Evolutionary conservation across 2,888 invertebrate species (phyloP).

Genomic region (Aricia artaxerxes): DNA sequence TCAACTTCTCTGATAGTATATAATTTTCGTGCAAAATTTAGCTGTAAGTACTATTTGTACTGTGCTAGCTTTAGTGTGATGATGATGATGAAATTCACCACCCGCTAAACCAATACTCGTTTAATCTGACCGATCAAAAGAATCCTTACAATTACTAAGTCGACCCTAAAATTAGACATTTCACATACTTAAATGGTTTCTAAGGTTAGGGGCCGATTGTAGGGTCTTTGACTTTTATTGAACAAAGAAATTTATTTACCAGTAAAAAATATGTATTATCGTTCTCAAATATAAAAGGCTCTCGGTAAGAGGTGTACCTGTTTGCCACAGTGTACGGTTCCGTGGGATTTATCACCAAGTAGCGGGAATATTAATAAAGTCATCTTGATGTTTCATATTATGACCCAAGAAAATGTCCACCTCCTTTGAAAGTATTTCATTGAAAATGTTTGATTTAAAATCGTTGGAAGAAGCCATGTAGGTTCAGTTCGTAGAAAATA

Average conservation of each 20-base stretch:
- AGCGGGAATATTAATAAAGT: too few relatives aligned
- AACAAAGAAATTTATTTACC: neutral
- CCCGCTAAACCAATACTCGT: neutral
- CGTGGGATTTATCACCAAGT: too few relatives aligned
- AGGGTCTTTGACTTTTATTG: conserved; percentile 1
- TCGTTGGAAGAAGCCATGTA: neutral
- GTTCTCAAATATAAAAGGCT: too few relatives aligned
- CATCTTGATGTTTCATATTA: too few relatives aligned
- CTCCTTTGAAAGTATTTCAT: neutral
- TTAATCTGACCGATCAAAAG: conserved; percentile 13
- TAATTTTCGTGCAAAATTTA: too few relatives aligned
- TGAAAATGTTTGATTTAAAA: neutral
- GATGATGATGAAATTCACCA: neutral
- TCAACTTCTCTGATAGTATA: too few relatives aligned
- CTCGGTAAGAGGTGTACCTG: too few relatives aligned
- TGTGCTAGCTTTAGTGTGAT: neutral
- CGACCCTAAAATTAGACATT: conserved; percentile 11
- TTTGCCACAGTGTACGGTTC: too few relatives aligned
- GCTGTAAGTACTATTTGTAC: too few relatives aligned
- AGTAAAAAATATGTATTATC: too few relatives aligned
- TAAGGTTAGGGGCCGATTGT: neutral
- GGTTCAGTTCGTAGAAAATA: neutral
- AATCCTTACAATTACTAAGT: conserved; percentile 2
- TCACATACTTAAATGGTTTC: conserved; percentile 16
- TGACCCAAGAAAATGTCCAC: too few relatives aligned